Conservation (phyloP, 2,797 vertebrate species). For the Clarias fuscus region DNA sequence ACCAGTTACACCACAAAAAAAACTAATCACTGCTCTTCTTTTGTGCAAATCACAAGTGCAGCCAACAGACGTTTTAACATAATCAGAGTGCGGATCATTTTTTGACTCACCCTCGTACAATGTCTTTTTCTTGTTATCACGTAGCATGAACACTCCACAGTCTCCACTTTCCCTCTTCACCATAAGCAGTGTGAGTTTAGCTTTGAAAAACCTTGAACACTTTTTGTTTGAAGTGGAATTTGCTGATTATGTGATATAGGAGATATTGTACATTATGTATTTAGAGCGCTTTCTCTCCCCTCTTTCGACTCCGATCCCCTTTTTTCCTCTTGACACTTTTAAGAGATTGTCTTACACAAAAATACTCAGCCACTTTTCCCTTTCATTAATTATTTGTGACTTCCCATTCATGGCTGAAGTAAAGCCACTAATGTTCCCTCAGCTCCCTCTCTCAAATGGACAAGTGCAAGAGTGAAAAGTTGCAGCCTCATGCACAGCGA, state of each 20-base stretch:
- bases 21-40: no score
- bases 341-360: conserved; percentile 13
- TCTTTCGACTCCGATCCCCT: background rate
- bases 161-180: no score
- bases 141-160: no score
- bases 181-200: no score
- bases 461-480: background rate
- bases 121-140: no score
- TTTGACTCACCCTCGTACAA: no score
- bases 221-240: background rate
- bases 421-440: conserved; percentile 5
- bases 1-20: no score
- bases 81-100: no score
- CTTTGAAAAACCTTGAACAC: background rate
- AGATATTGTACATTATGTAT: background rate
- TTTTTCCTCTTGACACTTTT: background rate
- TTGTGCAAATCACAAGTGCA: no score
- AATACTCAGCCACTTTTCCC: background rate
- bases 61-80: no score
- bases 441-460: background rate
- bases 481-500: background rate
- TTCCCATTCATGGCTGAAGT: background rate
- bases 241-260: background rate
- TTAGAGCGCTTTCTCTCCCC: background rate
- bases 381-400: conserved; percentile 14